phyloP scores from a whole-genome alignment of 2,888 invertebrate species.

The Andrena bicolor region DNA sequence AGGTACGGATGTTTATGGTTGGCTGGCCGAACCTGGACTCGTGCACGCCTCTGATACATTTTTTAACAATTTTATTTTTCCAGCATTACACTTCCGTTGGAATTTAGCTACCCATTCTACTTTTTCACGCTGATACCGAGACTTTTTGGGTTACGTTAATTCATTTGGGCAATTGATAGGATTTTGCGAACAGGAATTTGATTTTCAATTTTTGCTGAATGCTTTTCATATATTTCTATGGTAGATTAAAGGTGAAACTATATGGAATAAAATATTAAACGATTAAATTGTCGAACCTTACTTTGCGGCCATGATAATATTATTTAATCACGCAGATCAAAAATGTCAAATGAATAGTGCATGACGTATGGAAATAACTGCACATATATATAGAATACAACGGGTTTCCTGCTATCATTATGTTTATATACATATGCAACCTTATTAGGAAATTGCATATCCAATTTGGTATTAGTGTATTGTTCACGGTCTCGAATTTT shows the following conservation, averaged over 20 bases:
- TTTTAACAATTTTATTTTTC: constrained; percentile 10
- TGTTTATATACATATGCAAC: not conserved
- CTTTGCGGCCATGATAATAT: not conserved
- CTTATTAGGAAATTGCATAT: constrained; percentile 28
- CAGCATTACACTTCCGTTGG: not conserved
- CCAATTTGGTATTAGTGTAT: not conserved
- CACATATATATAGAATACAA: constrained; percentile 8
- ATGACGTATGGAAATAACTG: constrained; percentile 29
- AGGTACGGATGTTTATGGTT: constrained; percentile 36
- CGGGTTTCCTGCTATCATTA: constrained; percentile 22
- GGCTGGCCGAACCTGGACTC: not conserved
- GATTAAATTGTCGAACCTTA: not conserved
- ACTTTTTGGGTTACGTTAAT: not conserved
- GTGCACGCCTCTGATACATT: constrained; percentile 3
- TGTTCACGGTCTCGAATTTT: constrained; percentile 12
- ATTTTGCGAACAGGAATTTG: no score
- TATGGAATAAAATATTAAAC: no score
- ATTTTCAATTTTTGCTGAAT: no score
- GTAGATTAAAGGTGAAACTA: no score
- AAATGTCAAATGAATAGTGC: constrained; percentile 18
- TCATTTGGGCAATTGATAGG: no score
- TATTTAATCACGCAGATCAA: no score
- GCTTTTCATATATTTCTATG: no score
- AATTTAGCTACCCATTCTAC: not conserved
- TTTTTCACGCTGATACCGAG: not conserved